Evolutionary conservation across 2,113 vertebrate genomes (phyloP), one percentile per base, ranked within the genome.

Genomic region (Rhabdomys dilectus): DNA sequence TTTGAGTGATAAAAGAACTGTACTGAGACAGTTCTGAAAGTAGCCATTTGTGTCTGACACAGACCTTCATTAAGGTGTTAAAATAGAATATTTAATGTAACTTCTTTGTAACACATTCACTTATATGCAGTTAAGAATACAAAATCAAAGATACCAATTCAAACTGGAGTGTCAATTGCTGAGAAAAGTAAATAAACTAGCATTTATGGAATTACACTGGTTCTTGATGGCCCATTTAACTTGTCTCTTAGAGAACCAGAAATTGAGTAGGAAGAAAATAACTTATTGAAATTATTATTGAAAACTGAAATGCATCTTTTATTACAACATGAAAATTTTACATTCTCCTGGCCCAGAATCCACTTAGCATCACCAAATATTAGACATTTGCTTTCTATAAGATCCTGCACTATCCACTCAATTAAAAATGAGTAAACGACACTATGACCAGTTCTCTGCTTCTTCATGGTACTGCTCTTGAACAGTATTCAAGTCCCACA

Each of bases 81-180:
- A 34, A 68, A 39, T 45, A 22, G 24, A 48, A 1, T n/a, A 12
- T 90, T 89, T 73, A 84, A 22, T 70, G 5, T 51, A 91, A 77
- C 3, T 68, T 51, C 10, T 88, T 88, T 88, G 31, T 39, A 5
- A 4, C 45, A 76, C 56, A n/a, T 62, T 84, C 48, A 75, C 5
- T 56, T 24, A 90, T 66, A 62, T 24, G 70, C 78, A 34, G 11
- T 45, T 66, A 84, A 89, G 7, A 39, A 75, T 73, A 58, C 92
- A 87, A 73, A 96, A 26, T 36, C 75, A 15, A 90, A 92, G 53
- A 86, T 77, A 91, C 11, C 85, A 92, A 68, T 92, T 78, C 13
- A 64, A 31, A 72, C 8, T 1, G 2, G 6, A 95, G 15, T 60
- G 15, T 3, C 88, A 51, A 22, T 77, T 15, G 53, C 45, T 42